These are phyloP conservation scores for Monochamus saltuarius DNA, from an alignment of 1,140 invertebrate species.

Conservation along the genomic window DNA sequence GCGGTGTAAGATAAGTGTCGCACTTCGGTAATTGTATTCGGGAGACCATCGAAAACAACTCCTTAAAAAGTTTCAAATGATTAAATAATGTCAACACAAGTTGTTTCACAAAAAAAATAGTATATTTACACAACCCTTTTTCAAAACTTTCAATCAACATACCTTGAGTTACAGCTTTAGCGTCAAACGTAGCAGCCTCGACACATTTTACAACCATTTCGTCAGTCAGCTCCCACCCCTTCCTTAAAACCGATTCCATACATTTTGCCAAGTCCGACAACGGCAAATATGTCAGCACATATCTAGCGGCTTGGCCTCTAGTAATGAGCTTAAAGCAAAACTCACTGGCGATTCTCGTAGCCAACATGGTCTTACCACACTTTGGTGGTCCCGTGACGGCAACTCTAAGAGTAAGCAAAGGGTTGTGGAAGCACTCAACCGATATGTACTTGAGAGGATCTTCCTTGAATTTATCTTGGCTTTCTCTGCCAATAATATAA, in stretches of 20 bases:
- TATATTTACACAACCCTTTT: too few relatives aligned
- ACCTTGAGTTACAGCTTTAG: slow-evolving; percentile 53
- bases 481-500: slow-evolving; percentile 55
- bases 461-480: slow-evolving; percentile 53
- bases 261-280: slow-evolving; percentile 53
- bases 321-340: slow-evolving; percentile 57
- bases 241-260: slow-evolving; percentile 47
- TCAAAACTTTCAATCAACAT: slow-evolving; percentile 58
- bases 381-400: slow-evolving; percentile 82
- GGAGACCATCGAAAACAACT: slow-evolving; percentile 61
- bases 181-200: slow-evolving; percentile 54
- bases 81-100: slow-evolving; percentile 52
- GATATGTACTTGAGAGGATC: slow-evolving; percentile 58
- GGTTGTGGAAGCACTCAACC: slow-evolving; percentile 48
- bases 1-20: slow-evolving; percentile 53
- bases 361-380: slow-evolving; percentile 77
- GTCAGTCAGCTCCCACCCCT: slow-evolving; percentile 49
- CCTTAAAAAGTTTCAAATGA: slow-evolving; percentile 39
- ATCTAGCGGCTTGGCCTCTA: slow-evolving; percentile 54
- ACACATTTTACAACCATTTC: slow-evolving; percentile 55
- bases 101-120: too few relatives aligned
- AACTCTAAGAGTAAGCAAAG: slow-evolving; percentile 65
- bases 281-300: slow-evolving; percentile 53
- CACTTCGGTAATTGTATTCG: slow-evolving; percentile 53
- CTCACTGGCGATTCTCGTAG: slow-evolving; percentile 53